Evolutionary conservation across 2,797 vertebrate genomes (phyloP).

Genomic region (Cossypha heuglini): DNA sequence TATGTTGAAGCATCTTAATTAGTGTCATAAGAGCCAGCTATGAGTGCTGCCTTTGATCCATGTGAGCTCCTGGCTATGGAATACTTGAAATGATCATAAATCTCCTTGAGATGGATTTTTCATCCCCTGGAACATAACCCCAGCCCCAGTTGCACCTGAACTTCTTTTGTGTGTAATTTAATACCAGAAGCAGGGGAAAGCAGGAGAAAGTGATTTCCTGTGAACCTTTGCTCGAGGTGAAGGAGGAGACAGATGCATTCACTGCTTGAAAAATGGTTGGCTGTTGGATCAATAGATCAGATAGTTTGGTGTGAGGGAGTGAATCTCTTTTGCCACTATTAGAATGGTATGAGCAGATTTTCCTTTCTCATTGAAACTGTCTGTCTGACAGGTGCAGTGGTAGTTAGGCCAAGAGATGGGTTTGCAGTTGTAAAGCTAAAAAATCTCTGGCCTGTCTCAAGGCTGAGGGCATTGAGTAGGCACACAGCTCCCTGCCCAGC

Average conservation of each 20-base stretch:
- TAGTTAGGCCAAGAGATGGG: neutral
- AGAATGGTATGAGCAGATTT: neutral
- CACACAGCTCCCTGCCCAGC: neutral
- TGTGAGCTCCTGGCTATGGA: neutral
- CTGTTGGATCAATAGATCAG: neutral
- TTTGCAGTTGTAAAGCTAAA: neutral
- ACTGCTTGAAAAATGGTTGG: neutral
- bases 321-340: neutral
- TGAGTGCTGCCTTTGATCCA: neutral
- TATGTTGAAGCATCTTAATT: neutral
- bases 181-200: neutral
- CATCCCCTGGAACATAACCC: neutral
- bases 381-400: neutral
- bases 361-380: neutral
- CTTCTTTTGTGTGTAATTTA: neutral
- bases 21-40: neutral
- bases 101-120: neutral
- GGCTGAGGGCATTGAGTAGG: neutral
- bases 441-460: fast-evolving
- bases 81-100: neutral
- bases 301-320: neutral
- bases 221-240: neutral
- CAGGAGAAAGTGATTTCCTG: neutral
- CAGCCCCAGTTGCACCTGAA: neutral
- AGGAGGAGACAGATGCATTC: neutral